phyloP scores from a whole-genome alignment of 2,888 invertebrate genomes.

The Drosophila cognata region DNA sequence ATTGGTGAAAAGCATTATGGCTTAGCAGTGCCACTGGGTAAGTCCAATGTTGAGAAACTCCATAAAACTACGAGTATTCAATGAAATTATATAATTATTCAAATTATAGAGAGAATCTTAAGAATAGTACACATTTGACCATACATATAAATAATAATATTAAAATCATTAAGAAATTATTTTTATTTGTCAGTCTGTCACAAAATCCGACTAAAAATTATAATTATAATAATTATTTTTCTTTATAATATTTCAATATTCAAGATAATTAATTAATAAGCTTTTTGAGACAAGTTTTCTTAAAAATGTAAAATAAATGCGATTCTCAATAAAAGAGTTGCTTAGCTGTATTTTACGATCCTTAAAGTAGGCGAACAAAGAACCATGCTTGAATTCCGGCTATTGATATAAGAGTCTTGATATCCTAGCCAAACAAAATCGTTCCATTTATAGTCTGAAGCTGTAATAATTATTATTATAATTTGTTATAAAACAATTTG shows the following conservation, averaged over 20 bases:
- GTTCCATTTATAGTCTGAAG: background rate
- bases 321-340: no score
- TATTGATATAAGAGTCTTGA: background rate
- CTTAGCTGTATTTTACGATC: no score
- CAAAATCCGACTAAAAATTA: background rate
- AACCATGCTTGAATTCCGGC: background rate
- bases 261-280: background rate
- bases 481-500: background rate
- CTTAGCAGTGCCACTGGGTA: constrained; percentile 95
- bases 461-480: background rate
- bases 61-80: background rate
- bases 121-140: background rate
- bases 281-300: background rate
- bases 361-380: background rate
- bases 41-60: constrained; percentile 53
- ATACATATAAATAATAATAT: background rate
- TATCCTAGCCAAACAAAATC: accelerated
- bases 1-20: constrained; percentile 97
- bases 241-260: background rate
- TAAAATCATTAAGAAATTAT: background rate
- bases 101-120: background rate
- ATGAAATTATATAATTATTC: background rate
- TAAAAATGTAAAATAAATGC: background rate
- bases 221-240: background rate
- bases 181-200: background rate